A percentile compares a stretch with the other conserved stretches of the same genome.
phyloP scores from a whole-genome alignment of 2,888 invertebrate species.

The Sthenelais limicola region DNA sequence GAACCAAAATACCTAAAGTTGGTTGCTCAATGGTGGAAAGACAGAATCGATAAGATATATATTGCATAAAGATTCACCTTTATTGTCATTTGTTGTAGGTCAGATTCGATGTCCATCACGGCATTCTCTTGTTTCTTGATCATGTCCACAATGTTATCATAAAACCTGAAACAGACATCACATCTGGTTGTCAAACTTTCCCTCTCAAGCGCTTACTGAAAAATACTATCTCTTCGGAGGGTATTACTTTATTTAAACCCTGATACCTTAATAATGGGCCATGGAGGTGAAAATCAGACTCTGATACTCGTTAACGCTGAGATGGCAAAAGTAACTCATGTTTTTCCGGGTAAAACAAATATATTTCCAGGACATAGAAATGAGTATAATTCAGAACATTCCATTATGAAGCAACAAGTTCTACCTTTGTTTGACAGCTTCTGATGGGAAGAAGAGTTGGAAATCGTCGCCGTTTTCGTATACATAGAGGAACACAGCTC shows the following conservation, averaged over 20 bases:
- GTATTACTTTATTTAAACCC: no score
- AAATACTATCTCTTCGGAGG: no score
- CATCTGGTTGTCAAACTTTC: no score
- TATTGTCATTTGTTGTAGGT: slow-evolving; percentile 46
- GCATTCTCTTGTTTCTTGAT: slow-evolving; percentile 87
- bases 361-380: background rate
- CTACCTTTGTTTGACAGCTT: slow-evolving; percentile 82
- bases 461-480: slow-evolving; percentile 96
- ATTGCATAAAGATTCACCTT: slow-evolving; percentile 44
- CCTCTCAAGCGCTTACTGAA: no score
- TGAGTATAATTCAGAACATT: no score
- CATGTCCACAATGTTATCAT: slow-evolving; percentile 87
- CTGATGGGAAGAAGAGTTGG: slow-evolving; percentile 97
- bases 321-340: background rate
- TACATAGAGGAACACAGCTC: slow-evolving; percentile 96
- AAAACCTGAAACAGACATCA: slow-evolving; percentile 77
- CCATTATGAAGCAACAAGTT: background rate
- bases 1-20: no score
- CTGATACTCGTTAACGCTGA: background rate
- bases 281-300: no score
- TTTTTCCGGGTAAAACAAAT: background rate
- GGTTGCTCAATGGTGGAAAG: no score
- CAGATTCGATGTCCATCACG: slow-evolving; percentile 51
- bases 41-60: background rate
- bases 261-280: no score